Evolutionary conservation across 2,113 vertebrate species (phyloP).

Genomic region (Loxodonta africana): DNA sequence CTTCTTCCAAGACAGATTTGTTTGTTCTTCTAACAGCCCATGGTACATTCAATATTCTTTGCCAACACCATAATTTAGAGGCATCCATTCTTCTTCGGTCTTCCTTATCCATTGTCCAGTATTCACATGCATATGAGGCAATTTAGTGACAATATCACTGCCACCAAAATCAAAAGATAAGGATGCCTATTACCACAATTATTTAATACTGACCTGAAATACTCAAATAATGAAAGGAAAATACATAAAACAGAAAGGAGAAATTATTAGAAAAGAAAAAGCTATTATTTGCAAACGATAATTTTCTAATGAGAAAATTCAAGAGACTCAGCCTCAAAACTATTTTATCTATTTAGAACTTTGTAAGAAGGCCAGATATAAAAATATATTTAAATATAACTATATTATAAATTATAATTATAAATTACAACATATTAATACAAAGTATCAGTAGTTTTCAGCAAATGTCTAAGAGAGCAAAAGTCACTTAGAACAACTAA

Average conservation of each 20-base stretch:
- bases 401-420: no score
- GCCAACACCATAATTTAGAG: no score
- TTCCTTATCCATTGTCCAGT: no score
- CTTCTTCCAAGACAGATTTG: no score
- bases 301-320: background rate
- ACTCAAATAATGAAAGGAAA: background rate
- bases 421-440: no score
- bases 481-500: background rate
- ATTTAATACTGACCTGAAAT: background rate
- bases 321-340: background rate
- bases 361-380: background rate
- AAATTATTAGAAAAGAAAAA: background rate
- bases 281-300: background rate
- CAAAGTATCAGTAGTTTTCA: background rate
- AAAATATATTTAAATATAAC: background rate
- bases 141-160: no score
- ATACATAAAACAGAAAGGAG: background rate
- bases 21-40: no score
- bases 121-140: no score
- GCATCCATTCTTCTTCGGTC: no score
- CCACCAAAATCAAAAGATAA: background rate
- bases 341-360: slow-evolving; percentile 2
- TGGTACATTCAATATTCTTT: no score
- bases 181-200: background rate
- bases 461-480: no score